Evolutionary conservation across 53 echinoderm and acorn worm species (phyloP), one percentile per base, ranked within the genome.

Genomic region (Patiria pectinifera): DNA sequence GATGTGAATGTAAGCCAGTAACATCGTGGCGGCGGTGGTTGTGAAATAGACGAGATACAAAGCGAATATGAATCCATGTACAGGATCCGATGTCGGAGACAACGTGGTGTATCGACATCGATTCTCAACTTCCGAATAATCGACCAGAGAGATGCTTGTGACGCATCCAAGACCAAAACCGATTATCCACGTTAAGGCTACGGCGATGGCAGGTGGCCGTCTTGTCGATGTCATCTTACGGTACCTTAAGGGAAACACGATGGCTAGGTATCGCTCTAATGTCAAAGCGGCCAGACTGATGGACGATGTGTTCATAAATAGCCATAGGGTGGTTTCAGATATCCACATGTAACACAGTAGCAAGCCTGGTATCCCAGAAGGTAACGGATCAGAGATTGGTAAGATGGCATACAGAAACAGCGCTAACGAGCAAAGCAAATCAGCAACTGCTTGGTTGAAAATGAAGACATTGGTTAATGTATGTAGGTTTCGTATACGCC

Each of bases 251-350:
- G 97, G 97, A 71, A 91, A 86, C 21, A 97, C 93, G 19, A 97
- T 94, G 21, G 97, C 97, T 48, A 93, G 81, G 80, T 95, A 97
- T 48, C 97, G 85, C 74, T 97, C 97, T 4, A 95, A 76, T 19
- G 97, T 94, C 92, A 97, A 85, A 11, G 89, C 93, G 1, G 93
- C 95, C 80, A 97, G 78, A 82, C 96, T 96, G 85, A 93, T 94
- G 2, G 97, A 94, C 2, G 97, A 97, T 44, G 95, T 92, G n/a
- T 93, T 93, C 66, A 97, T 92, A 18, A 94, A 89, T 2, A 93
- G 85, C 87, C 96, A 97, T 4, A 97, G 78, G 61, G 93, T 92
- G 80, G 93, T 93, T 14, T 93, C 85, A 63, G 92, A 93, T 83
- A 86, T 86, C 97, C 95, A 97, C 49, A 97, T 80, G 21, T 94